Base-by-base conservation (phyloP, 2,113 vertebrate species). In the Brachypodius melanocephalos region DNA sequence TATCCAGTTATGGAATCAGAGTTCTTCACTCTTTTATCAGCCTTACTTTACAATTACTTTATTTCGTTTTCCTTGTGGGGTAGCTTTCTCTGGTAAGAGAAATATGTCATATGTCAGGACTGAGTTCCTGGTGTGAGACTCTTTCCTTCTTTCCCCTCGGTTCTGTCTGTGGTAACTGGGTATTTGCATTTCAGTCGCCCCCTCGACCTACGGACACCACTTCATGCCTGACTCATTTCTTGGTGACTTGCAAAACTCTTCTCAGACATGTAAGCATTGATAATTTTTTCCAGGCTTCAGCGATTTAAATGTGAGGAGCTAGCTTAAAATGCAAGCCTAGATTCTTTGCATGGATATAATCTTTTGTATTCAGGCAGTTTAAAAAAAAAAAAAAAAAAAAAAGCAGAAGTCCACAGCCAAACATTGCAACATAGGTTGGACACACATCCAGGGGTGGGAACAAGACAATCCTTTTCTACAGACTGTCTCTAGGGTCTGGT, bases 351-450 rank as follows among this genome's bases (percentile, higher is more conserved):
- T 6, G 36, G 62, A 71, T 49, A 68, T 40, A 36, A 7, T 68
- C 46, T 46, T 85, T 67, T 85, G 63, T 32, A 93, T 88, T 34
- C 21, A 92, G 75, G 24, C 68, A 80, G 66, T 52, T 65, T 63
- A 63, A 2, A 52, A 34, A 18, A 80, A 38, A 25, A 8, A 17
- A 29, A 10, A 46, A 34, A 32, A 24, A 7, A 20, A 16, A 2
- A 20, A 6, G 43, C 36, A 34, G 10, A 73, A 58, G 16, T 62
- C 55, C 31, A 34, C 32, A 77, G 95, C 96, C 96, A 97, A 95
- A 66, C 68, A 80, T 94, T 97, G 95, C 96, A 95, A 94, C 95
- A 97, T 59, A 77, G 43, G 46, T 55, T 95, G 92, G 94, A 93
- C 34, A 62, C 91, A 59, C 16, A 85, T 79, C 46, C 79, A 90